phyloP scores from a whole-genome alignment of 2,888 invertebrate species.

The Acrobasis repandana region DNA sequence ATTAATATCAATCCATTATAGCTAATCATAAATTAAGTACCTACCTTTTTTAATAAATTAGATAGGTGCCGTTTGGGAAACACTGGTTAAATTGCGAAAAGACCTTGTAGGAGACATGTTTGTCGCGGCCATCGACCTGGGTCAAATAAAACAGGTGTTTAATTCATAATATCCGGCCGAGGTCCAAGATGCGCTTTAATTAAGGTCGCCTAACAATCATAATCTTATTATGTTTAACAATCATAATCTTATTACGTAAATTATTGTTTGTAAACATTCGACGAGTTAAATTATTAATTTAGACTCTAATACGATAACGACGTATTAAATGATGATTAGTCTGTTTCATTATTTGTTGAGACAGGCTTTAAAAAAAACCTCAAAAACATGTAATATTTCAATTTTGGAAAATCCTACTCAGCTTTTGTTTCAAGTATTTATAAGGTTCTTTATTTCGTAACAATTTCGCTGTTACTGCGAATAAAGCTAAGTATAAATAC shows the following conservation, averaged over 20 bases:
- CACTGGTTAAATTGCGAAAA: conserved; percentile 3
- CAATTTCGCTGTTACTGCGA: too few species aligned
- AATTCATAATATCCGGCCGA: conserved; percentile 16
- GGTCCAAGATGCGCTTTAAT: conserved; percentile 12
- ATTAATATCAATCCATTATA: too few species aligned
- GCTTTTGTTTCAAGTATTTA: too few species aligned
- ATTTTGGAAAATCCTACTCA: too few species aligned
- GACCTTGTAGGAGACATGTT: conserved; percentile 12
- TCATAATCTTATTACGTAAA: conserved; percentile 12
- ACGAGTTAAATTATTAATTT: background rate
- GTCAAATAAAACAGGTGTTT: background rate
- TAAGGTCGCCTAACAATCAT: conserved; percentile 9
- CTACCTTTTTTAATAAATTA: background rate
- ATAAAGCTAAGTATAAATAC: too few species aligned
- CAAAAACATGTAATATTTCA: too few species aligned
- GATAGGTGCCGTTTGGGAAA: background rate
- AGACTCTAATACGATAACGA: background rate
- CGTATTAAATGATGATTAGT: background rate
- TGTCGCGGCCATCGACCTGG: background rate
- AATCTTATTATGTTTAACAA: conserved; percentile 8
- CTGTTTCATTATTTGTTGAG: too few species aligned
- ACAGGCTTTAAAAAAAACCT: too few species aligned
- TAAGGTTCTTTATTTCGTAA: too few species aligned
- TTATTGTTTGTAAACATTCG: background rate
- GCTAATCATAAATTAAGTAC: background rate